Evolutionary conservation across 2,888 invertebrate species (phyloP), one percentile per base, ranked within the genome.

Genomic region (Cylindroiulus punctatus): DNA sequence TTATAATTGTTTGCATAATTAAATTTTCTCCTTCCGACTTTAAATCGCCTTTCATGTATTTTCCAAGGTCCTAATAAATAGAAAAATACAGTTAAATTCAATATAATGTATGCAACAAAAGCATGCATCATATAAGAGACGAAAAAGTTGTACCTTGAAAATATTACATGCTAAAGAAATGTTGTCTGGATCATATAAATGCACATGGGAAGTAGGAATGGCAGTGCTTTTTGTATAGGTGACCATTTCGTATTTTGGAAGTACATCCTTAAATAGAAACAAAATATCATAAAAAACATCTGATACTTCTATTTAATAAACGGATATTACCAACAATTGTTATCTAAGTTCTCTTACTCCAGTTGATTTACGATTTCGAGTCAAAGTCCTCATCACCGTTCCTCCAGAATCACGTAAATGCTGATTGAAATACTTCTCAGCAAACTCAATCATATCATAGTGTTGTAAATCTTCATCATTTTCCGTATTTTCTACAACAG

Each of bases 161-260:
- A 97, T 95, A 88, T 94, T 95, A 89, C 97, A 97, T 5, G 98
- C 97, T 0, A 97, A 93, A 85, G 95, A 94, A 57, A 97, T 94
- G 90, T 98, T 98, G 90, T 98, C 97, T 0, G 97, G 97, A 92
- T 98, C 98, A 90, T 97, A 97, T 93, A 98, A 94, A 90, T 97
- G 97, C 89, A 98, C 95, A 91, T 98, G 98, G 0, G 98, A 97
- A 85, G 96, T 96, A 0, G 97, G 96, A 89, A 98, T 98, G 87
- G 95, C 94, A 89, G 95, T 95, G 81, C 95, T 95, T 90, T 96
- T 96, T 90, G 96, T 96, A 90, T 95, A 98, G 0, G 94, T 95
- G 32, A 97, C 94, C 97, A 98, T 97, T 91, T 98, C 97, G 89
- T 96, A 95, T 90, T 97, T 97, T 4, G 96, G 96, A 47, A 97